Evolutionary conservation across 2,888 invertebrate species (phyloP).

Genomic region (Apodemia hepburni): DNA sequence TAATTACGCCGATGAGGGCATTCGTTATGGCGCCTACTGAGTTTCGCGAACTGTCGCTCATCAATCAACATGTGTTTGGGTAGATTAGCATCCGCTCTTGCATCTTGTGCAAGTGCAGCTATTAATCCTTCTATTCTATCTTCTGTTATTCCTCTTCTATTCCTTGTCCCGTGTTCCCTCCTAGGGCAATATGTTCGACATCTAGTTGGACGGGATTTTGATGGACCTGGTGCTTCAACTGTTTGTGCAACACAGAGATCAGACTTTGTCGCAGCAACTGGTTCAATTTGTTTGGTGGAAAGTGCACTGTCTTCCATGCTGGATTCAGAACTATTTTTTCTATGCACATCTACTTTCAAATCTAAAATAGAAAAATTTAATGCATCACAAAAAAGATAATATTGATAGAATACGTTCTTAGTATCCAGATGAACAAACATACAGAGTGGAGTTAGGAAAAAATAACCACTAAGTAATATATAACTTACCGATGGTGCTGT

Average conservation of each 20-base stretch:
- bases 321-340: conserved; percentile 94
- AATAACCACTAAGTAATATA: not conserved
- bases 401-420: no score
- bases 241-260: conserved; percentile 60
- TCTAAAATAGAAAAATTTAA: conserved; percentile 73
- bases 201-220: conserved; percentile 53
- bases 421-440: no score
- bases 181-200: conserved; percentile 55
- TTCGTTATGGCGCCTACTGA: conserved; percentile 64
- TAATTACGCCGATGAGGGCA: conserved; percentile 59
- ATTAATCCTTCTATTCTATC: conserved; percentile 63
- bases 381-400: not conserved
- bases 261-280: conserved; percentile 55
- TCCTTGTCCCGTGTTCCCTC: conserved; percentile 51
- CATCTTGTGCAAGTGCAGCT: conserved; percentile 54
- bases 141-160: conserved; percentile 45
- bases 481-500: conserved; percentile 83
- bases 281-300: conserved; percentile 62
- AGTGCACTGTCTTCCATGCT: conserved; percentile 85
- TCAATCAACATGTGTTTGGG: conserved; percentile 56
- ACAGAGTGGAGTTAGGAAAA: no score
- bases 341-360: conserved; percentile 95
- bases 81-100: conserved; percentile 47
- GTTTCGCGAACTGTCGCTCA: conserved; percentile 71
- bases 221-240: conserved; percentile 49